Percentiles rank a stretch among this genome's conserved stretches.
These are phyloP conservation scores for Tanytarsus gracilentus DNA, from an alignment of 2,888 invertebrate species.

Conservation along the genomic window DNA sequence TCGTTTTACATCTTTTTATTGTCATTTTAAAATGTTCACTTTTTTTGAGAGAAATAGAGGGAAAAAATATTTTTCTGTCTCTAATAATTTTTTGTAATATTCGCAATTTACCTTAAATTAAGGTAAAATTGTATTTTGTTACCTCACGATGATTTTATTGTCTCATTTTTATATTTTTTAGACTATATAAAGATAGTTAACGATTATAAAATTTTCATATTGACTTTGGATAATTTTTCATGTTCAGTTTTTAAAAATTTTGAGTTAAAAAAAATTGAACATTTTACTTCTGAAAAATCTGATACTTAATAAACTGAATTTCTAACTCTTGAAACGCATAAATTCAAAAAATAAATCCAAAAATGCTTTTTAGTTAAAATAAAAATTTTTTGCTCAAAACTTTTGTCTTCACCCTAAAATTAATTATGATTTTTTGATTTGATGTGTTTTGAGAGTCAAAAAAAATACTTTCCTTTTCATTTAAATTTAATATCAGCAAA, in stretches of 20 bases:
- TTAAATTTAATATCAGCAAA: neutral
- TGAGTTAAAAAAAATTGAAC: constrained; percentile 6
- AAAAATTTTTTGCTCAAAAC: too few species aligned
- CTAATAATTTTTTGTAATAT: neutral
- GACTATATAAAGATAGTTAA: too few species aligned
- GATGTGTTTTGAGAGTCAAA: too few species aligned
- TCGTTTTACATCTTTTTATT: neutral
- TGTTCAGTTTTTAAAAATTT: neutral
- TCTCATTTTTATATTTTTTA: too few species aligned
- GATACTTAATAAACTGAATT: too few species aligned
- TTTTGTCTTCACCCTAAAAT: neutral
- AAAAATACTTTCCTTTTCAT: neutral
- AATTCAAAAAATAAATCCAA: too few species aligned
- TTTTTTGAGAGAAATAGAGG: neutral
- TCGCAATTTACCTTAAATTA: neutral
- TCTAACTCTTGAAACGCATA: too few species aligned
- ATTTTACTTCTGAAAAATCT: neutral
- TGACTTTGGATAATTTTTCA: too few species aligned
- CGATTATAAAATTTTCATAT: too few species aligned
- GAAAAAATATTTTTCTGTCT: neutral
- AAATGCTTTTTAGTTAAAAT: too few species aligned
- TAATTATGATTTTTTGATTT: neutral
- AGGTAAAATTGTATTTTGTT: neutral
- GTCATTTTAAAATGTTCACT: neutral
- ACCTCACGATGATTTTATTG: too few species aligned